Evolutionary conservation across 2,888 invertebrate species (phyloP), one percentile per base, ranked within the genome.

Genomic region (Leptinotarsa juncta): DNA sequence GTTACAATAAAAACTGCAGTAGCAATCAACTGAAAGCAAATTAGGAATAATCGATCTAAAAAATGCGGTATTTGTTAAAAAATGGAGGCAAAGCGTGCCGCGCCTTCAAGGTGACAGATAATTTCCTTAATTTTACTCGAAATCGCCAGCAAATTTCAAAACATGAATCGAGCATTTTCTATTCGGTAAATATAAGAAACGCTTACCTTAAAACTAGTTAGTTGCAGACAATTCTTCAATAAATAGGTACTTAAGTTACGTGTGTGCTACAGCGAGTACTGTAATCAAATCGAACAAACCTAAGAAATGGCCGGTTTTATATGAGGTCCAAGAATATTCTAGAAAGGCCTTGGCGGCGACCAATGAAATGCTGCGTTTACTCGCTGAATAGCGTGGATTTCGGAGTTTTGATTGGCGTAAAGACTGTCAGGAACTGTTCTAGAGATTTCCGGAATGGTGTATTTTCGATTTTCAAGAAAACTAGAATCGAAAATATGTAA

Each of bases 231-330:
- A 84, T 83, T 82, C 83, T 85, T 85, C 80, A 81, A 69, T 49
- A 73, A 80, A 79, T 75, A 81, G 79, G 76, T 81, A 79, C 78
- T 82, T 80, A 81, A 79, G 80, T 77, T 78, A 82, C 81, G 81
- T 80, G 80, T 80, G 78, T 73, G 75, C 80, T 77, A 71, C 80
- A 76, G 74, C 78, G 82, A 81, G 70, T 81, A 77, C 83, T 78
- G 81, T 75, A 78, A 82, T 82, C 84, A 84, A 87, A 86, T 86
- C 85, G 81, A 77, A 76, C 71, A 77, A 79, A 73, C 69, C 73
- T 73, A 71, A 70, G 81, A 81, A 81, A 85, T 86, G 86, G 86
- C 86, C 79, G 87, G 82, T 85, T 88, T 79, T 87, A 87, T 87
- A 86, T 77, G 77, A 75, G 74, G 79, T 79, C 84, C 79, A 75